Evolutionary conservation across 30 jellyfish, hydroid and myxozoan species (phyloP).

Genomic region (Hydractinia symbiolongicarpus): DNA sequence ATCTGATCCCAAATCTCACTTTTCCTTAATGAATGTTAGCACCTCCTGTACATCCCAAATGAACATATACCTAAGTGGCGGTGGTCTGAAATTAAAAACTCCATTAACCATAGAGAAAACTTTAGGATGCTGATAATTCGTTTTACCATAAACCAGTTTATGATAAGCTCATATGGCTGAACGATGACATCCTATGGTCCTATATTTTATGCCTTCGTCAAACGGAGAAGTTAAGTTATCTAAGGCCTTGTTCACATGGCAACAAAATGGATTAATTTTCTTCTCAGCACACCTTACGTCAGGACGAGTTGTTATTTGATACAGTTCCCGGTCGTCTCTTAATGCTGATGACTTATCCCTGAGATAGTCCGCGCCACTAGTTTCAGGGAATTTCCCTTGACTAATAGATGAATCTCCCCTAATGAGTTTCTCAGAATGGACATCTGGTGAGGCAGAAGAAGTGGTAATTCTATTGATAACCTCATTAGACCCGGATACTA

Average conservation of each 20-base stretch:
- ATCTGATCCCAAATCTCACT: neutral
- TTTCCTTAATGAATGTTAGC: neutral
- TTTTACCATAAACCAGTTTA: slow-evolving; percentile 19
- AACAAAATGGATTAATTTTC: slow-evolving; percentile 34
- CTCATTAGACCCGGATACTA: slow-evolving; percentile 9
- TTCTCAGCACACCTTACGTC: slow-evolving; percentile 38
- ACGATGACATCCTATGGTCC: slow-evolving; percentile 15
- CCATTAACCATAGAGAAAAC: slow-evolving; percentile 23
- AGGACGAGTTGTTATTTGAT: slow-evolving; percentile 38
- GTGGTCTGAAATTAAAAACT: slow-evolving; percentile 31
- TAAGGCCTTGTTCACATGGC: slow-evolving; percentile 15
- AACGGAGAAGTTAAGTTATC: slow-evolving; percentile 19
- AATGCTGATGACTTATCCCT: slow-evolving; percentile 24
- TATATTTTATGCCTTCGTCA: slow-evolving; percentile 16
- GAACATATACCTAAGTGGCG: slow-evolving; percentile 24
- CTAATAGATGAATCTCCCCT: neutral
- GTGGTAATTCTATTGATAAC: neutral
- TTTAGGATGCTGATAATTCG: slow-evolving; percentile 27
- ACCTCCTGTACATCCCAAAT: slow-evolving; percentile 12
- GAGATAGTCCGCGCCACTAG: slow-evolving; percentile 20
- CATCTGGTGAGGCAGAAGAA: slow-evolving; percentile 8
- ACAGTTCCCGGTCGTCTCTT: slow-evolving; percentile 28
- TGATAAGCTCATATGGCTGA: slow-evolving; percentile 24
- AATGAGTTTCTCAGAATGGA: slow-evolving; percentile 9
- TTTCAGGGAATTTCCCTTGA: neutral